Evolutionary conservation across 2,797 vertebrate genomes (phyloP).

Genomic region (Ptychadena robeensis): DNA sequence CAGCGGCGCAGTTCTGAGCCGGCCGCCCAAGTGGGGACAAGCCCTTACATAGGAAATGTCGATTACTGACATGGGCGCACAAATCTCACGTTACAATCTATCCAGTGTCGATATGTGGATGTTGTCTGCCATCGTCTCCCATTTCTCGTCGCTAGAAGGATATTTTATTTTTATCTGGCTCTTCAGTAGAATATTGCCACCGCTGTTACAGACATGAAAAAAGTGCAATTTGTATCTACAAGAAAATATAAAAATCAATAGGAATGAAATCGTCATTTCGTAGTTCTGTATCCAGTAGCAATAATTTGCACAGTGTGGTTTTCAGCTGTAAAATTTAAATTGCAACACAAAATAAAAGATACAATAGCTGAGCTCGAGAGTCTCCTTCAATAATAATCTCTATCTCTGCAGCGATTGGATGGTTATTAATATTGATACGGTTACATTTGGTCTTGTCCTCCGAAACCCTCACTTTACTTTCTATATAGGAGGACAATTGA

Average conservation of each 20-base stretch:
- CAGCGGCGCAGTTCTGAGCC: too few species aligned
- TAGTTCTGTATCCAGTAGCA: constrained; percentile 15
- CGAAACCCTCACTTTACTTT: too few species aligned
- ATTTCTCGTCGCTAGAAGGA: not conserved
- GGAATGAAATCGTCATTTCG: constrained; percentile 28
- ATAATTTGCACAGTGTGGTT: constrained; percentile 2
- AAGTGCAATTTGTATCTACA: constrained; percentile 13
- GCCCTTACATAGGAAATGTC: too few species aligned
- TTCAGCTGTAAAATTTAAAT: constrained; percentile 18
- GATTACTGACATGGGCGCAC: too few species aligned
- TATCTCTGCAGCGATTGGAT: not conserved
- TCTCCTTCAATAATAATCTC: not conserved
- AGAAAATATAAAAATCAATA: constrained; percentile 38
- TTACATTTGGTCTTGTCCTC: too few species aligned
- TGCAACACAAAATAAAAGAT: constrained; percentile 10
- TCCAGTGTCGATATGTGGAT: not conserved
- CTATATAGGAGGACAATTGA: too few species aligned
- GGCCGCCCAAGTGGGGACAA: too few species aligned
- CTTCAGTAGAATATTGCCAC: not conserved
- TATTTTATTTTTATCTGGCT: constrained; percentile 10
- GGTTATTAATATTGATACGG: too few species aligned
- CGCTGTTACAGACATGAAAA: not conserved
- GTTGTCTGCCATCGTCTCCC: not conserved
- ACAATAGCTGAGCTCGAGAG: not conserved
- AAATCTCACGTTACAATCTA: too few species aligned